A percentile compares a stretch with the other conserved stretches of the same genome.
Evolutionary conservation across 2,113 vertebrate species (phyloP).

Genomic region (Bubo scandiacus): DNA sequence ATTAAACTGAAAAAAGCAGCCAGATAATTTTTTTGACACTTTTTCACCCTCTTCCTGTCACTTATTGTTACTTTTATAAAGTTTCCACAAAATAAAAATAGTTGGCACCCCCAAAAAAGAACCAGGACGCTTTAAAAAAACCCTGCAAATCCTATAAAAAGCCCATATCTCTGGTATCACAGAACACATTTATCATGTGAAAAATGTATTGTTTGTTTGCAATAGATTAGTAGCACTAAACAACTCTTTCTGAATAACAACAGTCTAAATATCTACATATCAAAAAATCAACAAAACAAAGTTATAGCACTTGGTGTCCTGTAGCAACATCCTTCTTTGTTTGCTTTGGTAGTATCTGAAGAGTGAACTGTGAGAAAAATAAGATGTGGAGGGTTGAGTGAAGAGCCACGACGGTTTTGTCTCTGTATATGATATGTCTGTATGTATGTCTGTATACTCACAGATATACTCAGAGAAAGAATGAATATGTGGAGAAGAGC

Average conservation of each 20-base stretch:
- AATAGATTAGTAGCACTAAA: not conserved
- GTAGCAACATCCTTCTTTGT: not conserved
- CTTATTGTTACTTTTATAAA: not conserved
- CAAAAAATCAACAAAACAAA: not conserved
- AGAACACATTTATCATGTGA: not conserved
- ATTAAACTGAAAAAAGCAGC: not conserved
- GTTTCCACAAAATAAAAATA: not conserved
- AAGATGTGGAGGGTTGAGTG: not conserved
- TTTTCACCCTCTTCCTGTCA: not conserved
- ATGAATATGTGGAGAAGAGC: not conserved
- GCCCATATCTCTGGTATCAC: not conserved
- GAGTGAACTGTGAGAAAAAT: not conserved
- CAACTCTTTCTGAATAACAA: not conserved
- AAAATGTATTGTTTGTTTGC: not conserved
- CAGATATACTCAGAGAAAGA: not conserved
- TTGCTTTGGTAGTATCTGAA: not conserved
- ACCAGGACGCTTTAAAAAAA: not conserved
- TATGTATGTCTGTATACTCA: not conserved
- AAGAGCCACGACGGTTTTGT: not conserved
- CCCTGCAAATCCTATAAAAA: not conserved
- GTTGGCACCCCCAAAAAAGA: not conserved
- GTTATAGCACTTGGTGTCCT: not conserved
- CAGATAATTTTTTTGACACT: not conserved
- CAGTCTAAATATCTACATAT: not conserved
- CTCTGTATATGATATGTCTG: accelerated